Conservation (phyloP, 2,113 vertebrate species). For the Trematomus loennbergii region DNA sequence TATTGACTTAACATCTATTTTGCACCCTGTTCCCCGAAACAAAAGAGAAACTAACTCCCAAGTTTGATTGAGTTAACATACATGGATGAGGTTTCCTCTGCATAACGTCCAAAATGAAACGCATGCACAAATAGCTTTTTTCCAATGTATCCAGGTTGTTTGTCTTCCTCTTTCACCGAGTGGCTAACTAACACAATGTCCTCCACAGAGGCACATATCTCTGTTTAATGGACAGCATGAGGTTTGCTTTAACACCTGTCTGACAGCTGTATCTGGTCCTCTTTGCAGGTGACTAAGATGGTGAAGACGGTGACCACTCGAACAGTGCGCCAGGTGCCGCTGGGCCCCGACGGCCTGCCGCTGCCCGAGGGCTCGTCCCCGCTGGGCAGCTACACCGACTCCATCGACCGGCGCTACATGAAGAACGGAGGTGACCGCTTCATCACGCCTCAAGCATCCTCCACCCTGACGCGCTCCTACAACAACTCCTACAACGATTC, state of each 20-base stretch:
- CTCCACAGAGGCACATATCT: constrained; percentile 19
- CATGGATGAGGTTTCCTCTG: neutral
- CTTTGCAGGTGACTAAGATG: constrained; percentile 93
- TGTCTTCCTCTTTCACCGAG: constrained; percentile 17
- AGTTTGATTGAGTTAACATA: constrained; percentile 1
- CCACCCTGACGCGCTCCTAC: constrained; percentile 92
- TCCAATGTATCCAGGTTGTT: constrained; percentile 2
- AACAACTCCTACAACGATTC: constrained; percentile 90
- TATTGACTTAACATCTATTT: too few relatives aligned
- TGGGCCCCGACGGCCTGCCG: constrained; percentile 94
- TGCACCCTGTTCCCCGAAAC: too few relatives aligned
- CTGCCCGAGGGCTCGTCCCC: constrained; percentile 91
- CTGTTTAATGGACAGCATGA: constrained; percentile 6
- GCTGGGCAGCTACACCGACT: constrained; percentile 93
- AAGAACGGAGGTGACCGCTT: constrained; percentile 92
- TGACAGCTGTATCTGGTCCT: constrained; percentile 16
- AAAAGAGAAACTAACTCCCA: neutral
- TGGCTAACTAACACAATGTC: constrained; percentile 21
- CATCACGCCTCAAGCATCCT: constrained; percentile 90
- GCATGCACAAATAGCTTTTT: neutral
- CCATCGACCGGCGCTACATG: constrained; percentile 93
- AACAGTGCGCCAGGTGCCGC: constrained; percentile 95
- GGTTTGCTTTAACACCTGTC: neutral
- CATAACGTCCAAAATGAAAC: neutral
- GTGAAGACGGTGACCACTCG: constrained; percentile 98